phyloP scores from a whole-genome alignment of 2,113 vertebrate genomes.

The Istiophorus platypterus region DNA sequence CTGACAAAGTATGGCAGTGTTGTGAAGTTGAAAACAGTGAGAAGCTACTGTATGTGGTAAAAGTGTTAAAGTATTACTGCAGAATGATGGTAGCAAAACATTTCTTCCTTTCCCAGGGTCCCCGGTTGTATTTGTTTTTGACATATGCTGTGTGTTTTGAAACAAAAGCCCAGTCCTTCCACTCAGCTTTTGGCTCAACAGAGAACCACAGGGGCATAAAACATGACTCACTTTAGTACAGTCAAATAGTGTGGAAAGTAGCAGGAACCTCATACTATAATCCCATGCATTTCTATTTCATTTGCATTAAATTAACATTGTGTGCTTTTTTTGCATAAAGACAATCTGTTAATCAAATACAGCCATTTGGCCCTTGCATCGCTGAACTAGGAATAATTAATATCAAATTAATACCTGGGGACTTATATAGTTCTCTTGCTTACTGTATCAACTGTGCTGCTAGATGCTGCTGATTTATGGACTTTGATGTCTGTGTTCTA shows the following conservation, averaged over 20 bases:
- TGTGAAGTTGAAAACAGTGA: background rate
- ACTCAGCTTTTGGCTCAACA: background rate
- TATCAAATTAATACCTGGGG: background rate
- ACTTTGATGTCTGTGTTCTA: slow-evolving; percentile 1
- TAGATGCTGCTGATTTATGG: background rate
- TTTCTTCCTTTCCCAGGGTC: background rate
- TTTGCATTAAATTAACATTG: slow-evolving; percentile 15
- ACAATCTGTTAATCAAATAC: slow-evolving; percentile 18
- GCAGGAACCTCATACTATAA: background rate
- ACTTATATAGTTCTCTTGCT: background rate
- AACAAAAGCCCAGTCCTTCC: background rate
- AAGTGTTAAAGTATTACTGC: background rate
- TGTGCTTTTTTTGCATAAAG: slow-evolving; percentile 15
- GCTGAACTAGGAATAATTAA: background rate
- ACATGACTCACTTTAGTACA: background rate
- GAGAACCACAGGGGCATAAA: background rate
- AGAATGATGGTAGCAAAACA: background rate
- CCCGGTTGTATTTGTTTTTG: background rate
- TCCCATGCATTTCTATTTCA: slow-evolving; percentile 12
- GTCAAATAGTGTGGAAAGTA: slow-evolving; percentile 1
- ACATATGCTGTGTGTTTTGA: background rate
- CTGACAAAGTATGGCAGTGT: background rate
- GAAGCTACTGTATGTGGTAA: background rate
- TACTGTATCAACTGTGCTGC: background rate
- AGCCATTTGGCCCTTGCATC: background rate